Conservation (phyloP, 2,797 vertebrate genomes). For the Lycodopsis pacificus region DNA sequence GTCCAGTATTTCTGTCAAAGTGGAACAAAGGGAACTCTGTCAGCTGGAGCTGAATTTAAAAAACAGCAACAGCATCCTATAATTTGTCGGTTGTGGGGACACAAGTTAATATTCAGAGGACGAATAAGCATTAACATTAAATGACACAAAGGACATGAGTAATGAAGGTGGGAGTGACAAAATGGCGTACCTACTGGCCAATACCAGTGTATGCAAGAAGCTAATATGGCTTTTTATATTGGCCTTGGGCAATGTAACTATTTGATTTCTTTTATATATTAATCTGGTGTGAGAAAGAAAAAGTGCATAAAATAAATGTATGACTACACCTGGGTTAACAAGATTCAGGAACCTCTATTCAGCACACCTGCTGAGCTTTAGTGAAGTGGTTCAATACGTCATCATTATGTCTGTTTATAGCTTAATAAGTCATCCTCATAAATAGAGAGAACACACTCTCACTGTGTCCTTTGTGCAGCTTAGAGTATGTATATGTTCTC, state of each 20-base stretch:
- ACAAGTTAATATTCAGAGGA: not conserved
- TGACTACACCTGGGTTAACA: not conserved
- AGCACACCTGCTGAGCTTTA: not conserved
- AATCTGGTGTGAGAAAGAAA: not conserved
- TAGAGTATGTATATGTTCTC: not conserved
- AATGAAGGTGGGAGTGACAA: too few species aligned
- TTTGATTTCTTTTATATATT: too few species aligned
- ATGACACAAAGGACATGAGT: too few species aligned
- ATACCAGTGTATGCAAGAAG: too few species aligned
- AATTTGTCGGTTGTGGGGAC: not conserved
- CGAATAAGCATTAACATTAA: not conserved
- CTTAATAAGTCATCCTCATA: not conserved
- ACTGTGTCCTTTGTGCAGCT: not conserved
- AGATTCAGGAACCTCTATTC: not conserved
- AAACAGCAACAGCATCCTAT: not conserved
- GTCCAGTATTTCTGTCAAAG: too few species aligned
- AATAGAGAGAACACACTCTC: not conserved
- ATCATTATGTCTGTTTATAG: slow-evolving; percentile 7
- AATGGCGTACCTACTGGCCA: too few species aligned
- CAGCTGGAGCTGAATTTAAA: not conserved
- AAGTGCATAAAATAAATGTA: not conserved
- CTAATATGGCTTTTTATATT: not conserved
- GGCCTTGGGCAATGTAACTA: too few species aligned
- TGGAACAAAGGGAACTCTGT: not conserved
- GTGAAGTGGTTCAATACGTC: slow-evolving; percentile 7